phyloP scores from a whole-genome alignment of 1,140 invertebrate species.

The Platorchestia sp. region DNA sequence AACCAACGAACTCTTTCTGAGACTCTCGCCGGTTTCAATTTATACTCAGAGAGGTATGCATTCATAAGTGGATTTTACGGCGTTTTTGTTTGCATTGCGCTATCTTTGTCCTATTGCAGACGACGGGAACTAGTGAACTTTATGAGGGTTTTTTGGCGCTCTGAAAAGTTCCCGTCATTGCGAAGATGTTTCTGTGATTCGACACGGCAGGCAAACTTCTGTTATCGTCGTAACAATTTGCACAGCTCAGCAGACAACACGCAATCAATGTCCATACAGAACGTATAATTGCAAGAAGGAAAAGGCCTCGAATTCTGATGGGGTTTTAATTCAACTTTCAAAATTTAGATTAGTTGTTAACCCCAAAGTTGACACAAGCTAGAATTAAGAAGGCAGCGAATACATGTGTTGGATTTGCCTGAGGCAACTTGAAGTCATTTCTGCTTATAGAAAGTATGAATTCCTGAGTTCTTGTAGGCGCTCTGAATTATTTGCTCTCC shows the following conservation, averaged over 20 bases:
- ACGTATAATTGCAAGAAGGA: background rate
- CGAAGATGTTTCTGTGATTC: background rate
- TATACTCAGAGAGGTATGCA: slow-evolving; percentile 12
- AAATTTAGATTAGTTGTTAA: background rate
- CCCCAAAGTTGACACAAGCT: background rate
- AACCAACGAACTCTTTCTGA: background rate
- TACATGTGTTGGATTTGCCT: background rate
- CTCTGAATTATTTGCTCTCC: background rate
- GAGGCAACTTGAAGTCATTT: background rate
- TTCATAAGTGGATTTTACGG: background rate
- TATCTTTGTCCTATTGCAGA: background rate
- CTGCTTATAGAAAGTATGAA: background rate
- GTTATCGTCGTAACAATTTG: slow-evolving; percentile 44
- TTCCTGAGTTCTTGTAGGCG: background rate
- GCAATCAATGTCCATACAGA: slow-evolving; percentile 37
- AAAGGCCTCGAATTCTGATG: slow-evolving; percentile 21
- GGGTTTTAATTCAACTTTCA: background rate
- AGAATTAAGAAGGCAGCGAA: background rate
- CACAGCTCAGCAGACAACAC: background rate
- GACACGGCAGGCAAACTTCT: slow-evolving; percentile 23
- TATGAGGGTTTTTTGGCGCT: slow-evolving; percentile 32
- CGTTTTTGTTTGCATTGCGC: slow-evolving; percentile 31
- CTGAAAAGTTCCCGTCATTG: slow-evolving; percentile 50
- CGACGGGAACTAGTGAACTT: slow-evolving; percentile 14
- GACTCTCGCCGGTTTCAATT: background rate